A percentile compares a stretch with the other conserved stretches of the same genome.
phyloP scores from a whole-genome alignment of 2,888 invertebrate species.

The Scaptomyza caliginosa region DNA sequence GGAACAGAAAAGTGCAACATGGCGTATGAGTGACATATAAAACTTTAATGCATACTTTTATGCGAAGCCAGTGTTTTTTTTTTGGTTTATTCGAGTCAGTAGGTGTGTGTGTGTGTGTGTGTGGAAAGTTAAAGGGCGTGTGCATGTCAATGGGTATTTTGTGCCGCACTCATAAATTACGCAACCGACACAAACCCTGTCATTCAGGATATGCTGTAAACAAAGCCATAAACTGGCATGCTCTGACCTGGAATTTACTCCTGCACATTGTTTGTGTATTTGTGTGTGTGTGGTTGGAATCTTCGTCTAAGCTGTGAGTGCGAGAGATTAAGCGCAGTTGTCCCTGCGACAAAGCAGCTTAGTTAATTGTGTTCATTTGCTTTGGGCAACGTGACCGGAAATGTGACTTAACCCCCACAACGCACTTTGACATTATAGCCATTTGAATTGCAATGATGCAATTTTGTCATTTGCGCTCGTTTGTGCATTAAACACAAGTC shows the following conservation, averaged over 20 bases:
- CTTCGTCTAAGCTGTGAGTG: constrained; percentile 17
- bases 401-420: constrained; percentile 28
- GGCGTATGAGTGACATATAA: constrained; percentile 72
- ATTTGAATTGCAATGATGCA: constrained; percentile 36
- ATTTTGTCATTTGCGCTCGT: constrained; percentile 33
- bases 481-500: constrained; percentile 32
- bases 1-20: constrained; percentile 54
- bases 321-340: constrained; percentile 13
- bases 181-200: constrained; percentile 35
- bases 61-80: constrained; percentile 40
- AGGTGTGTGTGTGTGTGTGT: constrained; percentile 3
- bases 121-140: constrained; percentile 12
- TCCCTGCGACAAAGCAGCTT: constrained; percentile 9
- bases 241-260: neutral
- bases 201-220: constrained; percentile 47
- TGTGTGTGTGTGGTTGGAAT: neutral
- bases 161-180: constrained; percentile 62
- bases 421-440: constrained; percentile 14
- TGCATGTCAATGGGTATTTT: constrained; percentile 44
- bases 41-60: constrained; percentile 68
- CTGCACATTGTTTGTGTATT: constrained; percentile 2
- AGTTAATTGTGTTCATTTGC: constrained; percentile 61
- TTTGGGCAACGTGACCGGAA: constrained; percentile 45
- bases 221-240: constrained; percentile 59
- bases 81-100: constrained; percentile 9